phyloP scores from a whole-genome alignment of 1,140 invertebrate species.

The Araneus ventricosus region DNA sequence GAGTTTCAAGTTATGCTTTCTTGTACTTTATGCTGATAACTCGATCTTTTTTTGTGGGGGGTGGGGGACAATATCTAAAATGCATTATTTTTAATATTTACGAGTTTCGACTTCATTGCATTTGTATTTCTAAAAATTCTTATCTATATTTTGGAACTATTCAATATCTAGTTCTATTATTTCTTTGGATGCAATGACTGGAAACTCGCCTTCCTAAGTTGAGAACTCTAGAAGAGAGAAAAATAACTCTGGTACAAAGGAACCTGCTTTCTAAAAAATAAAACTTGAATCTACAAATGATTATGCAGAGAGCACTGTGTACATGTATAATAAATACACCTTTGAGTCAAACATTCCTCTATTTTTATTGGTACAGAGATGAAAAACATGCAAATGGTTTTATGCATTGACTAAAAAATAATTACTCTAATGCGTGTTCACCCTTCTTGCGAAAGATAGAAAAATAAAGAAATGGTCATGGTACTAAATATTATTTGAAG shows the following conservation, averaged over 20 bases:
- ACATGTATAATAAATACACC: slow-evolving; percentile 62
- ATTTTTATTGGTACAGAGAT: slow-evolving; percentile 29
- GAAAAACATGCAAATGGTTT: slow-evolving; percentile 34
- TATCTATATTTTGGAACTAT: neutral
- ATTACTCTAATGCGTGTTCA: slow-evolving; percentile 42
- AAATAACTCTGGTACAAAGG: slow-evolving; percentile 40
- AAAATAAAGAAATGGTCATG: slow-evolving; percentile 39
- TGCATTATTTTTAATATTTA: no score
- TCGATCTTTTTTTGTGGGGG: neutral
- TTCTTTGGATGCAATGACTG: neutral
- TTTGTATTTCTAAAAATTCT: no score
- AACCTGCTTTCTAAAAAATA: slow-evolving; percentile 20
- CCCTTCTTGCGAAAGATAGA: slow-evolving; percentile 14
- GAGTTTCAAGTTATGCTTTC: slow-evolving; percentile 21
- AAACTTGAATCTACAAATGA: slow-evolving; percentile 35
- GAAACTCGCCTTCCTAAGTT: slow-evolving; percentile 52
- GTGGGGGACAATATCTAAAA: no score
- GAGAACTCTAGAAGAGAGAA: neutral
- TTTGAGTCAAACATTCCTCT: slow-evolving; percentile 60
- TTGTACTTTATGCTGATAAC: neutral
- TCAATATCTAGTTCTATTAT: neutral
- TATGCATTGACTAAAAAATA: slow-evolving; percentile 53
- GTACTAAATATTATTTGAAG: slow-evolving; percentile 25
- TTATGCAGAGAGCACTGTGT: slow-evolving; percentile 43
- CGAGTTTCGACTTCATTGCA: no score